Conservation (phyloP, 2,797 vertebrate genomes). For the Sylvia borin region DNA sequence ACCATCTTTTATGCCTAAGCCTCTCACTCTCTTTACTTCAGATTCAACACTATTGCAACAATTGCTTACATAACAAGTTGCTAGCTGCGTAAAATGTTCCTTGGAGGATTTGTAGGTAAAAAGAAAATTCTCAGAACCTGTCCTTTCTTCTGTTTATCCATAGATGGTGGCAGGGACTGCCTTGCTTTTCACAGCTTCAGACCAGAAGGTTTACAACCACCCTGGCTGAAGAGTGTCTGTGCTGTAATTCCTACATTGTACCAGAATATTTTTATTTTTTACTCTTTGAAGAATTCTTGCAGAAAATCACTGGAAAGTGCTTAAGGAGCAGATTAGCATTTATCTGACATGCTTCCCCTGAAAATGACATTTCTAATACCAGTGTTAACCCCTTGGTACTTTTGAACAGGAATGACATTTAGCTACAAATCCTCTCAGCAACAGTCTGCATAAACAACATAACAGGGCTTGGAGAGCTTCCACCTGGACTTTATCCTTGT, state of each 20-base stretch:
- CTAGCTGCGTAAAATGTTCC: neutral
- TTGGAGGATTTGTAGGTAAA: neutral
- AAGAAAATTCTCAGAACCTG: neutral
- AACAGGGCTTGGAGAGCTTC: constrained; percentile 19
- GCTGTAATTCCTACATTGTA: neutral
- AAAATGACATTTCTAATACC: constrained; percentile 48
- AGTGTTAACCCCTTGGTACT: constrained; percentile 47
- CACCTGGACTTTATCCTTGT: constrained; percentile 13
- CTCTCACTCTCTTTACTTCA: neutral
- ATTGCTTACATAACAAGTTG: neutral
- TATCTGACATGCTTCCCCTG: neutral
- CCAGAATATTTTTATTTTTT: constrained; percentile 30
- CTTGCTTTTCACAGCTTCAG: neutral
- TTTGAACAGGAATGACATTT: constrained; percentile 34
- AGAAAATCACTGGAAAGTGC: constrained; percentile 30
- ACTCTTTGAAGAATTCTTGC: constrained; percentile 22
- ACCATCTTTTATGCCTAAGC: neutral
- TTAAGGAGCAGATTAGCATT: constrained; percentile 56
- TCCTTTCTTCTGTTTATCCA: neutral
- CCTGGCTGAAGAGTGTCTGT: neutral
- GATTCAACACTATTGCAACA: neutral
- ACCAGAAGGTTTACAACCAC: neutral
- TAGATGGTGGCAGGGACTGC: neutral
- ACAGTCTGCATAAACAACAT: neutral
- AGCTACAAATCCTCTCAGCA: constrained; percentile 2